A percentile compares a stretch with the other conserved stretches of the same genome.
These are phyloP conservation scores for Thereva nobilitata DNA, from an alignment of 2,888 invertebrate genomes.

Conservation along the genomic window DNA sequence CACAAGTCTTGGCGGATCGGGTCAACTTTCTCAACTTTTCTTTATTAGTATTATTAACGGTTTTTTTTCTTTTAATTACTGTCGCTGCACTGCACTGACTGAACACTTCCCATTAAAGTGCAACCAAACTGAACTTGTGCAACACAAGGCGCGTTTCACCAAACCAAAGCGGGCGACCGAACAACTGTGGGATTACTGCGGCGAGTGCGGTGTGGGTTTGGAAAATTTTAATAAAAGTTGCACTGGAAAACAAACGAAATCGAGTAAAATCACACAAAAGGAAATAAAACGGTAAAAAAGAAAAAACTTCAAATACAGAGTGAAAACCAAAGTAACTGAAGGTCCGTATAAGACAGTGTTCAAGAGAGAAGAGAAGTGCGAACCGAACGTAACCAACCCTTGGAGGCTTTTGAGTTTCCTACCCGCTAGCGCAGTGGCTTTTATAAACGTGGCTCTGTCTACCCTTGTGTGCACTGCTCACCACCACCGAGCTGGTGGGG, in stretches of 20 bases:
- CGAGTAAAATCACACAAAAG: conserved; percentile 17
- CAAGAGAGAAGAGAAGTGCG: conserved; percentile 60
- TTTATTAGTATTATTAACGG: no score
- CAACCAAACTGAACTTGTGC: no score
- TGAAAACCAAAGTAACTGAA: conserved; percentile 33
- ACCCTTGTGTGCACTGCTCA: conserved; percentile 17
- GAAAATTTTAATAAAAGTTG: not conserved
- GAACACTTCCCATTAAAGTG: no score
- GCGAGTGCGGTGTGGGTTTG: no score
- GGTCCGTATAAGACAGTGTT: conserved; percentile 55
- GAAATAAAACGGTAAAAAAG: conserved; percentile 31
- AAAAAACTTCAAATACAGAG: conserved; percentile 31
- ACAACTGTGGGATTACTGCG: no score
- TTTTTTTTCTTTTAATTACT: no score
- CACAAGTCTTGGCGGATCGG: no score
- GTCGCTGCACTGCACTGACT: no score
- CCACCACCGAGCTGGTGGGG: conserved; percentile 35
- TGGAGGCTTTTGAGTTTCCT: conserved; percentile 59
- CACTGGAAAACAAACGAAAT: conserved; percentile 23
- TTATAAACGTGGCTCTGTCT: conserved; percentile 49
- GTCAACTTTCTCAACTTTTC: no score
- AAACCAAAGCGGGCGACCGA: no score
- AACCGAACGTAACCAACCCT: conserved; percentile 60
- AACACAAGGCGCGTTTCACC: no score
- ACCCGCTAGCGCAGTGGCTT: conserved; percentile 52